These are phyloP conservation scores for Ooceraea biroi DNA, from an alignment of 1,140 invertebrate species.

Conservation along the genomic window DNA sequence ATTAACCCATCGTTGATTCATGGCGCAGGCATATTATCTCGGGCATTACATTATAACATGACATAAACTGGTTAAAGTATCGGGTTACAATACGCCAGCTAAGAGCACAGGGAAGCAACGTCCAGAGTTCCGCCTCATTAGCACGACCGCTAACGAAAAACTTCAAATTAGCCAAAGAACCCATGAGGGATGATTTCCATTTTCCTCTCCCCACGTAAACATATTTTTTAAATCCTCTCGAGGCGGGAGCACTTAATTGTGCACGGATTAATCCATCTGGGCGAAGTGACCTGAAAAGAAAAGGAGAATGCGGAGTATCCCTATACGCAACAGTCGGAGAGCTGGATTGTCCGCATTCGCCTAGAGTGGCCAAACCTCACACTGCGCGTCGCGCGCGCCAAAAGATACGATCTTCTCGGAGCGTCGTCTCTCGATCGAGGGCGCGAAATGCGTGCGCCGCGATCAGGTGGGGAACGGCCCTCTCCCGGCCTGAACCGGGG, in stretches of 20 bases:
- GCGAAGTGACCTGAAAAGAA: not conserved
- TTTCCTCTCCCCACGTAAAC: not conserved
- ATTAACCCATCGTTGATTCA: not conserved
- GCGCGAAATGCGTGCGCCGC: constrained; percentile 45
- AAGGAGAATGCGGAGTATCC: not conserved
- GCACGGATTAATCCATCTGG: no score
- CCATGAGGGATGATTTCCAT: not conserved
- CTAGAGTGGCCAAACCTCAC: not conserved
- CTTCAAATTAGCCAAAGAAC: not conserved
- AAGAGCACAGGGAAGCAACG: not conserved
- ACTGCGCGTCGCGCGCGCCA: not conserved
- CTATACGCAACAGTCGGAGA: no score
- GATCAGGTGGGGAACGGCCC: constrained; percentile 39
- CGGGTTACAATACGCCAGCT: not conserved
- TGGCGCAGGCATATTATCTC: not conserved
- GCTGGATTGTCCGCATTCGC: not conserved
- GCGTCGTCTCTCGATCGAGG: constrained; percentile 23
- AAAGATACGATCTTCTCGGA: constrained; percentile 32
- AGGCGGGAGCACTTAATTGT: not conserved
- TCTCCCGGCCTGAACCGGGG: not conserved
- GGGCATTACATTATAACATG: not conserved
- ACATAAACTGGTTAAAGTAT: constrained; percentile 2
- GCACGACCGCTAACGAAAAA: not conserved
- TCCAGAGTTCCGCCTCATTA: not conserved
- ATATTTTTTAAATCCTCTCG: not conserved